A percentile compares a stretch with the other conserved stretches of the same genome.
Conservation (phyloP, 2,113 vertebrate species). For the Mustela lutreola region DNA sequence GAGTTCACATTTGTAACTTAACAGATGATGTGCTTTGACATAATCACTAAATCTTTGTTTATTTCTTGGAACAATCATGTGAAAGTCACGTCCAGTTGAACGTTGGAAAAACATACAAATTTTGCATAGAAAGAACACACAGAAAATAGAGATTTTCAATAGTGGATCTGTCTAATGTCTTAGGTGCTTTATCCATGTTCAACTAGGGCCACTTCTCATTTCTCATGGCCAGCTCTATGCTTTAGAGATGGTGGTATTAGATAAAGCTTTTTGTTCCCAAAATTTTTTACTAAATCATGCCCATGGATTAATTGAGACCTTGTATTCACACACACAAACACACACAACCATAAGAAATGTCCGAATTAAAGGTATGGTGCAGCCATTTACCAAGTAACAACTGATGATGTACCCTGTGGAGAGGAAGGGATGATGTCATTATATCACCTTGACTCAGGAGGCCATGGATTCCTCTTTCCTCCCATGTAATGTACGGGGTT, state of each 20-base stretch:
- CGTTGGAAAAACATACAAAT: constrained; percentile 58
- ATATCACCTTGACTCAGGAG: not conserved
- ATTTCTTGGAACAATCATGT: constrained; percentile 62
- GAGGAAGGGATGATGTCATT: not conserved
- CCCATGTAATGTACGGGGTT: not conserved
- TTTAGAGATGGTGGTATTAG: not conserved
- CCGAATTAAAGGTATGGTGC: not conserved
- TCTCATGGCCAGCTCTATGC: not conserved
- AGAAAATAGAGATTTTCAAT: constrained; percentile 43
- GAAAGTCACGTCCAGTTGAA: constrained; percentile 28
- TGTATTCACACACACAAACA: not conserved
- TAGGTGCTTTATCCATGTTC: not conserved
- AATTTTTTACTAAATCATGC: constrained; percentile 17
- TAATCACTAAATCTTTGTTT: constrained; percentile 65
- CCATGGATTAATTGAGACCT: not conserved
- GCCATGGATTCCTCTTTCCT: not conserved
- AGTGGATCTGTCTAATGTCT: not conserved
- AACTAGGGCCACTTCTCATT: not conserved
- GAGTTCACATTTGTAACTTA: constrained; percentile 66
- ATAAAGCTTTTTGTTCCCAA: constrained; percentile 30
- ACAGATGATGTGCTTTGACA: constrained; percentile 55
- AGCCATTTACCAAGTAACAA: constrained; percentile 18
- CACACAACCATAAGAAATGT: not conserved
- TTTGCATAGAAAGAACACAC: not conserved
- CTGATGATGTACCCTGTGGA: not conserved